phyloP scores from a whole-genome alignment of 1,140 invertebrate species.

The Bombus waltoni region DNA sequence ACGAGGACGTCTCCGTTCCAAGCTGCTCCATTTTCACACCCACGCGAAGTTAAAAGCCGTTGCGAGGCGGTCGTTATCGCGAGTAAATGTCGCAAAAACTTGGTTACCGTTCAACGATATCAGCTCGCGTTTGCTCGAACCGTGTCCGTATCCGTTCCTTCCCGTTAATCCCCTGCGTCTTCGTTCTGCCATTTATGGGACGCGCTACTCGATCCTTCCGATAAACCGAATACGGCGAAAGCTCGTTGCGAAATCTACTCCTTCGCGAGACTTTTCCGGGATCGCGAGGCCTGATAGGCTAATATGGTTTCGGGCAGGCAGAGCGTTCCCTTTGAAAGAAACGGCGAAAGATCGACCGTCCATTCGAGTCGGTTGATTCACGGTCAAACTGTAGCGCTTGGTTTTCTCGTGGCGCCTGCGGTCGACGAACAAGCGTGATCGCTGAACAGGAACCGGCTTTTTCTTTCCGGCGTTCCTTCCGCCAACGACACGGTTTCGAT shows the following conservation, averaged over 20 bases:
- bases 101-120: conserved; percentile 15
- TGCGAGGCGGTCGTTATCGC: neutral
- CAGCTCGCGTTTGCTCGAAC: neutral
- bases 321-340: neutral
- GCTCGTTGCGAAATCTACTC: neutral
- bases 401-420: neutral
- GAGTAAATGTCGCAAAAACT: neutral
- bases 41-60: neutral
- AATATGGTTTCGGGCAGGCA: neutral
- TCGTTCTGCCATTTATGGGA: neutral
- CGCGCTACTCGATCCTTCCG: neutral
- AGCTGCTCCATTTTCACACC: conserved; percentile 4
- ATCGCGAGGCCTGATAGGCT: neutral
- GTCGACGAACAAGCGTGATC: conserved; percentile 5
- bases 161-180: too few relatives aligned
- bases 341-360: neutral
- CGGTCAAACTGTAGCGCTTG: neutral
- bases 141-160: too few relatives aligned
- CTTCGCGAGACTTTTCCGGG: neutral
- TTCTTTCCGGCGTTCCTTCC: conserved; percentile 40
- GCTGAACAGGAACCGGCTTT: conserved; percentile 30
- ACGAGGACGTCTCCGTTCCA: neutral
- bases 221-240: conserved; percentile 13
- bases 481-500: conserved; percentile 33
- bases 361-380: neutral